Conservation (phyloP, 2,113 vertebrate genomes). For the Melanerpes aurifrons region DNA sequence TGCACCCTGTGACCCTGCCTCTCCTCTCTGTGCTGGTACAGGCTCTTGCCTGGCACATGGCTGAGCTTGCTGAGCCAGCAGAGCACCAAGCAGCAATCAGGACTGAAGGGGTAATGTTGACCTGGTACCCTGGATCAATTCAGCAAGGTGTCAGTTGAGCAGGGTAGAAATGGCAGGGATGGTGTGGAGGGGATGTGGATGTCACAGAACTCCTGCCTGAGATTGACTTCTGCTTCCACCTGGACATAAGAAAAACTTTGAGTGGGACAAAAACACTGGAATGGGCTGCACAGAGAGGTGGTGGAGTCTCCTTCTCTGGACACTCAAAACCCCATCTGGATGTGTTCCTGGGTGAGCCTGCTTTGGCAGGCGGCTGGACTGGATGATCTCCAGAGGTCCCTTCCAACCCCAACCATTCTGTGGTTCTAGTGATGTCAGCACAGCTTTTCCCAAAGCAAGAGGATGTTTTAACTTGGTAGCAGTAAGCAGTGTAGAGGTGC, state of each 20-base stretch:
- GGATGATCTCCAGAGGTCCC: too few relatives aligned
- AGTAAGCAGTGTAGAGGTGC: fast-evolving
- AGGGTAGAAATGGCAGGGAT: not conserved
- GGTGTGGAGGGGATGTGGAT: not conserved
- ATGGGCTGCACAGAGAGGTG: too few relatives aligned
- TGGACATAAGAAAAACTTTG: too few relatives aligned
- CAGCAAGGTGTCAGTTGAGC: not conserved
- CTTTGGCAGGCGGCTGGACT: too few relatives aligned
- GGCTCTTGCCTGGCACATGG: not conserved
- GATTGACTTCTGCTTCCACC: not conserved
- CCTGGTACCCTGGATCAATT: not conserved
- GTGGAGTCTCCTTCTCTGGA: too few relatives aligned
- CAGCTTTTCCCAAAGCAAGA: fast-evolving
- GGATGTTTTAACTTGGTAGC: not conserved
- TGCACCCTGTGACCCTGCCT: not conserved
- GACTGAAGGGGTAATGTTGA: not conserved
- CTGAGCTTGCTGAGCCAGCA: not conserved
- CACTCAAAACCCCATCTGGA: too few relatives aligned
- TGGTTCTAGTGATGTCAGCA: not conserved
- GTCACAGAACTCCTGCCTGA: not conserved
- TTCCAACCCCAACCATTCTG: too few relatives aligned
- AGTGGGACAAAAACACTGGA: too few relatives aligned
- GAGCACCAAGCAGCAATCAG: not conserved
- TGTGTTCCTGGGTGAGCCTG: too few relatives aligned
- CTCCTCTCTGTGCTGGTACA: not conserved